Conservation (phyloP, 2,888 invertebrate genomes). For the Dione juno region DNA sequence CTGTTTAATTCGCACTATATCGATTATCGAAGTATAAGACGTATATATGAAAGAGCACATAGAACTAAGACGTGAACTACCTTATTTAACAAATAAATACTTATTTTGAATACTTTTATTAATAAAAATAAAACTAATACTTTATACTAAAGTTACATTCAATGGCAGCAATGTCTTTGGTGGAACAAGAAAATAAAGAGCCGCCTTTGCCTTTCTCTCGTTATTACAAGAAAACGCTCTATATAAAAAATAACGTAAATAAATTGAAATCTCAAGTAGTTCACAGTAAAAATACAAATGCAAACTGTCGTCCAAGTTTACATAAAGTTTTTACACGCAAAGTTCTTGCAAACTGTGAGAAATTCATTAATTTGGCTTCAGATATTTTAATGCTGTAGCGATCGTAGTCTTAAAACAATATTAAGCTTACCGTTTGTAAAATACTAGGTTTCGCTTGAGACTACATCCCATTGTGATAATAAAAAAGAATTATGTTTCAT, state of each 20-base stretch:
- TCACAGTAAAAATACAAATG: constrained; percentile 18
- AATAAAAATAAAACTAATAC: no score
- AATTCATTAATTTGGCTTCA: constrained; percentile 22
- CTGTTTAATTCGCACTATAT: no score
- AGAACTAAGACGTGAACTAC: no score
- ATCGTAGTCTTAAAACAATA: background rate
- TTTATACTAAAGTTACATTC: no score
- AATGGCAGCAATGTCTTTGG: background rate
- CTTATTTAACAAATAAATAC: no score
- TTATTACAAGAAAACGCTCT: background rate
- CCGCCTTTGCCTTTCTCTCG: background rate
- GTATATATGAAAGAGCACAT: no score
- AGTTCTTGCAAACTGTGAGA: constrained; percentile 13
- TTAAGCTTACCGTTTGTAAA: background rate
- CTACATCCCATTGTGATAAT: no score
- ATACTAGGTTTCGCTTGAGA: background rate
- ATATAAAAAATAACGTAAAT: constrained; percentile 8
- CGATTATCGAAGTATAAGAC: no score
- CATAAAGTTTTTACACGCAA: constrained; percentile 16
- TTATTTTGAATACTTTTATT: no score
- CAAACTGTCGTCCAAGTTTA: constrained; percentile 14
- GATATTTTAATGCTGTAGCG: constrained; percentile 9
- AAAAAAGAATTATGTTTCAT: no score
- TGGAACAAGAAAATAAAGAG: background rate
- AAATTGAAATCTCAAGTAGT: constrained; percentile 11